phyloP scores from a whole-genome alignment of 2,888 invertebrate genomes.

The Parnassius glacialis region DNA sequence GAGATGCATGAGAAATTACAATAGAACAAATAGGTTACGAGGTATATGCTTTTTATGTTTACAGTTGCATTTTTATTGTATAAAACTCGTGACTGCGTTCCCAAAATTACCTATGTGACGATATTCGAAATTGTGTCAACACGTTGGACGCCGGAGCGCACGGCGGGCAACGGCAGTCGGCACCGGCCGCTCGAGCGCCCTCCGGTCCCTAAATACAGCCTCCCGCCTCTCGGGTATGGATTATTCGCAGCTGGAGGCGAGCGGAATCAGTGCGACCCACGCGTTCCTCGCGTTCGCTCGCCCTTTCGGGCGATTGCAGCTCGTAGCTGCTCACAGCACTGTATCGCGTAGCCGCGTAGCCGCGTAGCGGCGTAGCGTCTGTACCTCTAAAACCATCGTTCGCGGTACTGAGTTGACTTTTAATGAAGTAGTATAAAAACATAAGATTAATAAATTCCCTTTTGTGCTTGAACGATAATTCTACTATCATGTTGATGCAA shows the following conservation, averaged over 20 bases:
- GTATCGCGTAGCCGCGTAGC: slow-evolving; percentile 37
- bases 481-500: slow-evolving; percentile 56
- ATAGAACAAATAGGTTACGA: slow-evolving; percentile 8
- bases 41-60: slow-evolving; percentile 12
- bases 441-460: slow-evolving; percentile 57
- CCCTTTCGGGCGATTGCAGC: slow-evolving; percentile 32
- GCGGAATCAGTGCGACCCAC: slow-evolving; percentile 69
- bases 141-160: slow-evolving; percentile 51
- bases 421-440: slow-evolving; percentile 54
- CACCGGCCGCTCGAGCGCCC: slow-evolving; percentile 66
- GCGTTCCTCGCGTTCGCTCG: slow-evolving; percentile 64
- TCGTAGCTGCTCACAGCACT: slow-evolving; percentile 29
- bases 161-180: slow-evolving; percentile 47
- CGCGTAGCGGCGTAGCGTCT: slow-evolving; percentile 39
- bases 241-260: slow-evolving; percentile 68
- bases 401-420: slow-evolving; percentile 43
- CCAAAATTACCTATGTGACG: slow-evolving; percentile 51
- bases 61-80: slow-evolving; percentile 22
- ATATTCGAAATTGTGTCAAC: slow-evolving; percentile 77
- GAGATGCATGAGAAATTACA: slow-evolving; percentile 8
- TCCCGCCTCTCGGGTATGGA: slow-evolving; percentile 75
- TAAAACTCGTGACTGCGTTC: slow-evolving; percentile 14
- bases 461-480: slow-evolving; percentile 60
- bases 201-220: slow-evolving; percentile 75
- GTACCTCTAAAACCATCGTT: slow-evolving; percentile 45